Percentiles rank a stretch among this genome's conserved stretches.
Conservation (phyloP, 2,888 invertebrate genomes). For the Leucania comma region DNA sequence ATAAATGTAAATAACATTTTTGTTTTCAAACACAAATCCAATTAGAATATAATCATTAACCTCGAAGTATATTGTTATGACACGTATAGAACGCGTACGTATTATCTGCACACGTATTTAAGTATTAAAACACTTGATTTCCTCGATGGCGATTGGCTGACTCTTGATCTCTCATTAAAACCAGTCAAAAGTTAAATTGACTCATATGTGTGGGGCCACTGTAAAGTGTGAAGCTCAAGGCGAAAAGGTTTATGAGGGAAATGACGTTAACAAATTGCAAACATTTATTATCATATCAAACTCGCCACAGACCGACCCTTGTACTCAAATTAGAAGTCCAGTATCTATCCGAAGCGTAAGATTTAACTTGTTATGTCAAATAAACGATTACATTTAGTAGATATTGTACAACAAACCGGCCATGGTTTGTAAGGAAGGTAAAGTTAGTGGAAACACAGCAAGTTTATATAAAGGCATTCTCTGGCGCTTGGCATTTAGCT, state of each 20-base stretch:
- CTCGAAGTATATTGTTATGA: slow-evolving; percentile 60
- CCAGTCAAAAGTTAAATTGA: slow-evolving; percentile 56
- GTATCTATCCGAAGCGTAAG: not conserved
- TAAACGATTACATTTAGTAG: slow-evolving; percentile 40
- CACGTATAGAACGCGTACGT: slow-evolving; percentile 26
- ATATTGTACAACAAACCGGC: slow-evolving; percentile 53
- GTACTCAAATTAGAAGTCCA: slow-evolving; percentile 4
- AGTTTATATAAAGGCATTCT: slow-evolving; percentile 64
- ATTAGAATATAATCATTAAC: slow-evolving; percentile 58
- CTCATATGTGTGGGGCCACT: slow-evolving; percentile 49
- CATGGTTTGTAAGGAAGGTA: slow-evolving; percentile 46
- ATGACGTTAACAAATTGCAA: slow-evolving; percentile 16
- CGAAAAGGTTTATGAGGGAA: slow-evolving; percentile 13
- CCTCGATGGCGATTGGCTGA: slow-evolving; percentile 41
- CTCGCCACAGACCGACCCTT: not conserved
- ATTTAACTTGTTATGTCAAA: slow-evolving; percentile 36
- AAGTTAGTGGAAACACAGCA: slow-evolving; percentile 52
- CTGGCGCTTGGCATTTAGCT: slow-evolving; percentile 66
- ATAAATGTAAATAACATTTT: slow-evolving; percentile 50
- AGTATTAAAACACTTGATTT: slow-evolving; percentile 16
- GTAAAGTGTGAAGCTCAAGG: slow-evolving; percentile 46
- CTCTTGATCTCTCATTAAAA: slow-evolving; percentile 48
- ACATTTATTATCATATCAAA: slow-evolving; percentile 12
- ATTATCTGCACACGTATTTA: slow-evolving; percentile 11
- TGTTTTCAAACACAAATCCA: slow-evolving; percentile 34